A percentile compares a stretch with the other conserved stretches of the same genome.
Conservation (phyloP, 1,140 invertebrate species). For the Leptinotarsa texana region DNA sequence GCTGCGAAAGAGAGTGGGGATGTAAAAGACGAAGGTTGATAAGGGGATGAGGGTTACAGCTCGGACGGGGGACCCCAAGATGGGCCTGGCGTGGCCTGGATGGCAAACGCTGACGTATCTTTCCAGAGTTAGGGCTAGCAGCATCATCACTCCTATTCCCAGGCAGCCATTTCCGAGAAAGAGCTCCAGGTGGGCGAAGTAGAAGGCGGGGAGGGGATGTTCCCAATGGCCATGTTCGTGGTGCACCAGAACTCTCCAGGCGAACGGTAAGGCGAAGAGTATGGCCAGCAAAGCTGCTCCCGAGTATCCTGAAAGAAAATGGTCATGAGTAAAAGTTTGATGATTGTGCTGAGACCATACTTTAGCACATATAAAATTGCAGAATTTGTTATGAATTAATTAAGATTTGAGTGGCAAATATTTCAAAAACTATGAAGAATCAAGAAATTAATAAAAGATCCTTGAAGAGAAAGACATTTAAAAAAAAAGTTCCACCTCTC, state of each 20-base stretch:
- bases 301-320: slow-evolving; percentile 66
- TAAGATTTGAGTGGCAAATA: too few relatives aligned
- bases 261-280: slow-evolving; percentile 72
- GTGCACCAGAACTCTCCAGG: slow-evolving; percentile 69
- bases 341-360: too few relatives aligned
- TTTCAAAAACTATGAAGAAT: too few relatives aligned
- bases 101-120: slow-evolving; percentile 82
- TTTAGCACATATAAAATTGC: too few relatives aligned
- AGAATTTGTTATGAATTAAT: too few relatives aligned
- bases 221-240: slow-evolving; percentile 67
- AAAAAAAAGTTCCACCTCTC: too few relatives aligned
- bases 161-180: slow-evolving; percentile 76
- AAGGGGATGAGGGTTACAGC: slow-evolving; percentile 67
- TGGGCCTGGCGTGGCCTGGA: slow-evolving; percentile 66
- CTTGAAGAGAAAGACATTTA: too few relatives aligned
- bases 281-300: slow-evolving; percentile 72
- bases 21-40: slow-evolving; percentile 67
- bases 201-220: slow-evolving; percentile 68
- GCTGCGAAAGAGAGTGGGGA: slow-evolving; percentile 67
- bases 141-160: slow-evolving; percentile 76
- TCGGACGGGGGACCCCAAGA: slow-evolving; percentile 63
- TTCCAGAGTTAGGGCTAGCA: slow-evolving; percentile 78
- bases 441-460: too few relatives aligned
- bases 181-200: slow-evolving; percentile 74
- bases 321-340: background rate